Base-by-base conservation (phyloP, 2,888 invertebrate genomes). In the Caenorhabditis doughertyi region DNA sequence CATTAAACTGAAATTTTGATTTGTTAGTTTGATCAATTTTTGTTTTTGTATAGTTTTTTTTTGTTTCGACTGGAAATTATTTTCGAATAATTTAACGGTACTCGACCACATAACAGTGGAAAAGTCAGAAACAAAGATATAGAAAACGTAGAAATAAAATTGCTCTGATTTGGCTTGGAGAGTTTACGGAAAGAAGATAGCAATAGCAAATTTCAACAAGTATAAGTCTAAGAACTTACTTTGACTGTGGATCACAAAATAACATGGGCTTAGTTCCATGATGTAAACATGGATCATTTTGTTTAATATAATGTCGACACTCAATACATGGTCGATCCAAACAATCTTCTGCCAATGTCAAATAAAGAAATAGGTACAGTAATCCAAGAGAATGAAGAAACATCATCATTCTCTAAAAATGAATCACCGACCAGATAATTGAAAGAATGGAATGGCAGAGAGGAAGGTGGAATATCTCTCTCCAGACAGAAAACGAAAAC, bases 1-100 rank as follows among this genome's bases (percentile, higher is more conserved):
- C 29, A 87, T 83, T 27, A 85, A 35, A 47, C 85, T 87, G 62
- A 11, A 65, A n/a, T n/a, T n/a, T n/a, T n/a, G n/a, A n/a, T n/a
- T n/a, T n/a, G n/a, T n/a, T n/a, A n/a, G n/a, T n/a, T n/a, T n/a
- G n/a, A n/a, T n/a, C n/a, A n/a, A n/a, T n/a, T n/a, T n/a, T n/a
- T n/a, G n/a, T n/a, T n/a, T n/a, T n/a, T n/a, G n/a, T n/a, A n/a
- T n/a, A n/a, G n/a, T n/a, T n/a, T n/a, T n/a, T n/a, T n/a, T n/a
- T n/a, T n/a, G n/a, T n/a, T n/a, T n/a, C n/a, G n/a, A n/a, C n/a
- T n/a, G n/a, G n/a, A n/a, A n/a, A n/a, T n/a, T n/a, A n/a, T n/a
- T n/a, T n/a, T n/a, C n/a, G n/a, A n/a, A n/a, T n/a, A n/a, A n/a
- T n/a, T n/a, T n/a, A n/a, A n/a, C n/a, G n/a, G n/a, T n/a, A n/a